phyloP scores from a whole-genome alignment of 2,113 vertebrate genomes.

The Hyla sarda region DNA sequence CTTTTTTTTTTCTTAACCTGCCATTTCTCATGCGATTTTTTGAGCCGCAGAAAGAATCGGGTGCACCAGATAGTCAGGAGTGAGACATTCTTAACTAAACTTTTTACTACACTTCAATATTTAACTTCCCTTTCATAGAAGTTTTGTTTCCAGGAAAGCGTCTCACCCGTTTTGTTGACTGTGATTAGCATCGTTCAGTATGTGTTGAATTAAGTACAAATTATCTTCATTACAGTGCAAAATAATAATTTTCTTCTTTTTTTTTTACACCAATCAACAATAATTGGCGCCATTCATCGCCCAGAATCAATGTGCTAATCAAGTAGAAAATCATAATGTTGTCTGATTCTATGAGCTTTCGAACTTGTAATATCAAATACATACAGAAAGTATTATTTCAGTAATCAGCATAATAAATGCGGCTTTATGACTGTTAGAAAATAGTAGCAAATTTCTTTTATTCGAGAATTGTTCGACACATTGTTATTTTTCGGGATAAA shows the following conservation, averaged over 20 bases:
- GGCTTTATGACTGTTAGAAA: conserved; percentile 20
- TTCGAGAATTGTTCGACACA: neutral
- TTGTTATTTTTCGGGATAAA: neutral
- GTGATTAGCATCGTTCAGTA: conserved; percentile 45
- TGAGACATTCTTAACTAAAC: neutral
- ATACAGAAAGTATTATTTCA: conserved; percentile 58
- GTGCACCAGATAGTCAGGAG: neutral
- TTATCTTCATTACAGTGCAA: conserved; percentile 55
- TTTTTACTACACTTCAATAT: neutral
- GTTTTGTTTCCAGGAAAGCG: conserved; percentile 9
- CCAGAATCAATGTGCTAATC: conserved; percentile 63
- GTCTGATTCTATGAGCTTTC: conserved; percentile 62
- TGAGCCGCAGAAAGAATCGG: no score
- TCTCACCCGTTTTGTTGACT: conserved; percentile 7
- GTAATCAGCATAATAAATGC: conserved; percentile 61
- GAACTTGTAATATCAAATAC: conserved; percentile 57
- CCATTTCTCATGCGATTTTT: no score
- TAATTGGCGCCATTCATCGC: conserved; percentile 63
- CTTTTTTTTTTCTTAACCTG: no score
- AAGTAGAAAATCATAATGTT: conserved; percentile 65
- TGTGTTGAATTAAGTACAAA: conserved; percentile 54
- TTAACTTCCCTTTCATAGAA: neutral
- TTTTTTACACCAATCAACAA: conserved; percentile 64
- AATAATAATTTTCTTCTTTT: conserved; percentile 62
- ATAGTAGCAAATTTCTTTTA: neutral